Base-by-base conservation (phyloP, 2,797 vertebrate genomes). In the Spea hammondii region DNA sequence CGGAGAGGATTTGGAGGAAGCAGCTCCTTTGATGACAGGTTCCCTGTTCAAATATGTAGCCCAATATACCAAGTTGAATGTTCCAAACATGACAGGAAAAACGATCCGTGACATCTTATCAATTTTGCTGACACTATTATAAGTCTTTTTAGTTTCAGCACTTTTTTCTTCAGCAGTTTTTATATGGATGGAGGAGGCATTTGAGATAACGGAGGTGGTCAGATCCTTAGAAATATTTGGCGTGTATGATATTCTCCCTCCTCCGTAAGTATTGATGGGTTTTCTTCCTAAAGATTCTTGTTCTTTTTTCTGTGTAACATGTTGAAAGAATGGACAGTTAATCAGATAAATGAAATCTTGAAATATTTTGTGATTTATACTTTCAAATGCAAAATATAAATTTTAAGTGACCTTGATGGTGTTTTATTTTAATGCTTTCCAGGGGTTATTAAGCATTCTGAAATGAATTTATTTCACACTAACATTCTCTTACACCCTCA, bases 51-150 rank as follows among this genome's bases (percentile, higher is more conserved):
- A 93, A 92, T 99, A 99, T 0, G 97, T 99, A 67, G 97, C 96
- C 97, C 97, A 99, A 90, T 98, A 99, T 57, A 98, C 96, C 82
- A 98, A 90, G 88, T 99, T 99, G 88, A 99, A 99, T 83, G 96
- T 98, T 87, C 96, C 96, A 83, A 99, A 99, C 74, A 98, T 89
- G 70, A 99, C 92, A 0, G 97, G 97, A 84, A 99, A 99, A 83
- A 99, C 94, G 83, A 99, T 96, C 83, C 97, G 91, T 85, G 97
- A 95, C 96, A 99, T 97, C 90, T 99, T 98, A 91, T 99, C 96
- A 48, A 99, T 99, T 90, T 96, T 98, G 92, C 97, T 99, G 88
- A 98, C 95, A 67, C 97, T 99, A 91, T 99, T 99, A 88, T 99
- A 98, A 79, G 97, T 98, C 92, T 98, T 99, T 93, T 98, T 98